Evolutionary conservation across 2,797 vertebrate genomes (phyloP).

Genomic region (Geotrypetes seraphini): DNA sequence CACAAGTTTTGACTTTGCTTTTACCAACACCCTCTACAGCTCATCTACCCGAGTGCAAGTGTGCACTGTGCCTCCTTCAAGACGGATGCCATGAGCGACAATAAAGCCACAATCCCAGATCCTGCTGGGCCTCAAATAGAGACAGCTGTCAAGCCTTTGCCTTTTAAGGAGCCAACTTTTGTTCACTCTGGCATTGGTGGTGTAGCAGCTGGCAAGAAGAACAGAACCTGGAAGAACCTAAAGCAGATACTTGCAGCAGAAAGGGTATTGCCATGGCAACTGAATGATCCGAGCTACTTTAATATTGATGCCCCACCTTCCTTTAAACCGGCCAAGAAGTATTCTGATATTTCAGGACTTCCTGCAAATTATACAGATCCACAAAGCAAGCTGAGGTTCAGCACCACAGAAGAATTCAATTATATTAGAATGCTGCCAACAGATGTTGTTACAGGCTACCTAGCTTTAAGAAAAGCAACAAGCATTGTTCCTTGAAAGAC

Average conservation of each 20-base stretch:
- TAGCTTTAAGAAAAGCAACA: constrained; percentile 84
- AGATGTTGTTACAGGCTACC: constrained; percentile 85
- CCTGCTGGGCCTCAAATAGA: too few relatives aligned
- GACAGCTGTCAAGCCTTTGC: too few relatives aligned
- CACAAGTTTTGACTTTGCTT: too few relatives aligned
- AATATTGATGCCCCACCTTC: too few relatives aligned
- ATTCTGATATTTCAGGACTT: too few relatives aligned
- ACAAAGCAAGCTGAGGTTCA: constrained; percentile 91
- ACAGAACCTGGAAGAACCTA: constrained; percentile 96
- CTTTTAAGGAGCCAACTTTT: too few relatives aligned
- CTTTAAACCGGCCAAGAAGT: too few relatives aligned
- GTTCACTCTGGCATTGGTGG: constrained; percentile 95
- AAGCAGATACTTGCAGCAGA: constrained; percentile 93
- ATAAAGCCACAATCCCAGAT: too few relatives aligned
- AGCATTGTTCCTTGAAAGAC: constrained; percentile 78
- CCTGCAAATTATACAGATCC: constrained; percentile 96
- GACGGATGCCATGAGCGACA: too few relatives aligned
- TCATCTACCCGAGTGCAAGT: too few relatives aligned
- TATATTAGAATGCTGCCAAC: constrained; percentile 91
- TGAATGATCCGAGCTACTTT: constrained; percentile 87
- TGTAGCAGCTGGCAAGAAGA: constrained; percentile 93
- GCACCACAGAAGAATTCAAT: constrained; percentile 86
- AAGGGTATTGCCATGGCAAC: constrained; percentile 89
- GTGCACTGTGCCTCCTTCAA: too few relatives aligned
- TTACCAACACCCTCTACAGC: too few relatives aligned